Base-by-base conservation (phyloP, 2,888 invertebrate genomes). In the Orgyia antiqua region DNA sequence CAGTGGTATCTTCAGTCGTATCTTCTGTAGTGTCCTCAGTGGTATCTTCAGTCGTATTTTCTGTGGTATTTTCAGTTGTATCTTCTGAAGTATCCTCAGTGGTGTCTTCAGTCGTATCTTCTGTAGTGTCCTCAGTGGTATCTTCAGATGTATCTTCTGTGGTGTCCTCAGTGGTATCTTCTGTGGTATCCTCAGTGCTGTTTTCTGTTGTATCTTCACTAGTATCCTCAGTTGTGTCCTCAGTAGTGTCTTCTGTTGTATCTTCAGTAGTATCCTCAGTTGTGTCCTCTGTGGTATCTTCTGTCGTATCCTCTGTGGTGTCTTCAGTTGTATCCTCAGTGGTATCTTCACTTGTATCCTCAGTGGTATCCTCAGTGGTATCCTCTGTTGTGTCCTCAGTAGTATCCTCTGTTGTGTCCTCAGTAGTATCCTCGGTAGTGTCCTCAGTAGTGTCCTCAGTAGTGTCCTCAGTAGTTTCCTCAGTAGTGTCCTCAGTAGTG, bases 171-270 rank as follows among this genome's bases (percentile, higher is more conserved):
- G 17, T 11, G 2, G 18, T 18, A n/a, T 5, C 6, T 11, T 27
- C 11, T 4, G 27, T 11, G 2, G 19, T 13, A 19, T n/a, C 19
- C 10, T n/a, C 19, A n/a, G 19, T 17, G 1, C 9, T 27, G 7
- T 29, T 12, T 9, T 25, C 17, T 3, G 31, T 25, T 7, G 35
- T 31, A 7, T 18, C 8, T 2, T 15, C 18, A n/a, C 37, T 35
- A 24, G 4, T 15, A n/a, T 8, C 11, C 2, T 26, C 26, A 10
- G 17, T 13, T 10, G 9, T 30, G 5, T 31, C 10, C 7, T 18
- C 13, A 6, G 24, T 18, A 8, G 32, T 26, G 10, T 19, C n/a
- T 3, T 20, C 20, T 9, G 38, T 32, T 10, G 19, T 30, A 6
- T 30, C 12, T 9, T 25, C 17, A n/a, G 26, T 26, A n/a, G 31